Evolutionary conservation across 2,113 vertebrate genomes (phyloP).

Genomic region (Ophiodon elongatus): DNA sequence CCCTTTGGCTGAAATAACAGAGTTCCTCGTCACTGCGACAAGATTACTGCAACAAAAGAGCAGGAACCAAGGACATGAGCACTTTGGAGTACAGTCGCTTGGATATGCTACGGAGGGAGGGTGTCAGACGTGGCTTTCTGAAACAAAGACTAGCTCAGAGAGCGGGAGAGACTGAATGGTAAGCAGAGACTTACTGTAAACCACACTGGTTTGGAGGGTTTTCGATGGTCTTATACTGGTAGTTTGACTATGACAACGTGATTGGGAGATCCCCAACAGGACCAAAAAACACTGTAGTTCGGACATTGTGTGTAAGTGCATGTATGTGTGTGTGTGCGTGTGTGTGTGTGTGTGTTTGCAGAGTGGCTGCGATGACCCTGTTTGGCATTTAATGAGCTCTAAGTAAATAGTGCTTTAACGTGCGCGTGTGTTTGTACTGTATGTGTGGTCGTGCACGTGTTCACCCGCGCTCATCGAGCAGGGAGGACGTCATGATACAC

Average conservation of each 20-base stretch:
- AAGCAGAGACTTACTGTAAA: slow-evolving; percentile 67
- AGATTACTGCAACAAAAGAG: slow-evolving; percentile 51
- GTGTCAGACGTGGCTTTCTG: slow-evolving; percentile 37
- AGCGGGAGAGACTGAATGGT: slow-evolving; percentile 34
- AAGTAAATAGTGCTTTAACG: slow-evolving; percentile 70
- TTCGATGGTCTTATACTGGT: slow-evolving; percentile 74
- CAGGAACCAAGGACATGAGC: slow-evolving; percentile 66
- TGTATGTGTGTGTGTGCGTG: slow-evolving; percentile 56
- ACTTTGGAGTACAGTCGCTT: slow-evolving; percentile 69
- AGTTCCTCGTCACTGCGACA: slow-evolving; percentile 27
- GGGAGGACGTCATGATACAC: slow-evolving; percentile 47
- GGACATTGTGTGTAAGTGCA: slow-evolving; percentile 63
- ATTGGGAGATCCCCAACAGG: slow-evolving; percentile 76
- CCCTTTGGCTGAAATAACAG: slow-evolving; percentile 32
- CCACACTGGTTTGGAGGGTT: slow-evolving; percentile 77
- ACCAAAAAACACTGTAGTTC: slow-evolving; percentile 84
- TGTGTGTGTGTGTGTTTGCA: slow-evolving; percentile 63
- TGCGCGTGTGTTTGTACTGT: slow-evolving; percentile 35
- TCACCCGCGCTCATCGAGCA: slow-evolving; percentile 33
- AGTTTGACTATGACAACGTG: slow-evolving; percentile 57
- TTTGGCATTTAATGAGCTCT: slow-evolving; percentile 71
- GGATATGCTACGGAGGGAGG: slow-evolving; percentile 26
- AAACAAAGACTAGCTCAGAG: slow-evolving; percentile 52
- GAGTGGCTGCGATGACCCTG: slow-evolving; percentile 48
- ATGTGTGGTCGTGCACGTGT: slow-evolving; percentile 33